Evolutionary conservation across 2,888 invertebrate species (phyloP), one percentile per base, ranked within the genome.

Genomic region (Drosophila mettleri): DNA sequence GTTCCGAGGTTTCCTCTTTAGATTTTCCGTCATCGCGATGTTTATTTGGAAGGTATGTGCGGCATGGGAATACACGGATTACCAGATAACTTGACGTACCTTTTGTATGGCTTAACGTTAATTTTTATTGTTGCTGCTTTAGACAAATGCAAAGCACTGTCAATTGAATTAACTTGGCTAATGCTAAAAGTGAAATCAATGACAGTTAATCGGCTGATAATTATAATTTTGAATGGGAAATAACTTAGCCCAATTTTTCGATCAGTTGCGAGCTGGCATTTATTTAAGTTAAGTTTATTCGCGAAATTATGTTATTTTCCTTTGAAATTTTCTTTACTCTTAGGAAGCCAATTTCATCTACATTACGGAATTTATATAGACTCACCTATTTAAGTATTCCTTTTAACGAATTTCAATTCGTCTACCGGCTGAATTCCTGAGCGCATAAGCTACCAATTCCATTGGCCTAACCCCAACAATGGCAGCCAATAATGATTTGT

Each of bases 401-500:
- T 57, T 58, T 46, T 48, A 48, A n/a, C 49, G 43, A 45, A 55
- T 64, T 55, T 55, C n/a, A 51, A 51, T 57, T 33, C 49, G 33
- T 54, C 38, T 24, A 16, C n/a, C 27, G 33, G 10, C 9, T 49
- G 39, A 49, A 39, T 16, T 48, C 22, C 43, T 63, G 46, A 45
- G 34, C 24, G 34, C 34, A n/a, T 43, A 38, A 43, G 51, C 33
- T 34, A 22, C 34, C 48, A 68, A 52, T 58, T 52, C 46, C 54
- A 62, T 65, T 76, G 46, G 57, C 45, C 67, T 46, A 57, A 41
- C 41, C 57, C 57, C 54, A 55, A 72, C 61, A 61, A 58, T 52
- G 78, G 48, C 59, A 74, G 62, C 76, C 68, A 74, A 80, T 79
- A 79, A 79, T 80, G 80, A 79, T 77, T 77, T 78, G 74, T 74